These are phyloP conservation scores for Camptogramma bilineatum DNA, from an alignment of 2,888 invertebrate species.

Conservation along the genomic window DNA sequence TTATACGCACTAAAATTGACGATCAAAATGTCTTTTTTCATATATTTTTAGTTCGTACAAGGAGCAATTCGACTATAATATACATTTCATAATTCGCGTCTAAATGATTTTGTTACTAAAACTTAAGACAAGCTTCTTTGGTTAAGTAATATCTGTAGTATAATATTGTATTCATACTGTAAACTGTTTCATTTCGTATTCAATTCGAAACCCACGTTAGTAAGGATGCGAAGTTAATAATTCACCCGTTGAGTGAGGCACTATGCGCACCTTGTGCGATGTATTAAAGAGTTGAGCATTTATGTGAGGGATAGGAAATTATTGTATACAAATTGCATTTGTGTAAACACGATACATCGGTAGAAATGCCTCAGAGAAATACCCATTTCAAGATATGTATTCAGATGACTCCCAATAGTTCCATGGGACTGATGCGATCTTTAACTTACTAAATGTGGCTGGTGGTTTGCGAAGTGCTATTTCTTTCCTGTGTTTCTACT, in stretches of 20 bases:
- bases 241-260: conserved; percentile 84
- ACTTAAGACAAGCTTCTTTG: not conserved
- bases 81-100: too few relatives aligned
- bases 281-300: conserved; percentile 69
- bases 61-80: too few relatives aligned
- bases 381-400: not conserved
- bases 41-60: too few relatives aligned
- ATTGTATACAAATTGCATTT: conserved; percentile 68
- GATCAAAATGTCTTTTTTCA: too few relatives aligned
- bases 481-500: conserved; percentile 18
- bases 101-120: not conserved
- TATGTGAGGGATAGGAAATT: conserved; percentile 63
- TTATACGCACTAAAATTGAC: too few relatives aligned
- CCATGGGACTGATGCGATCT: not conserved
- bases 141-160: not conserved
- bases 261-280: conserved; percentile 47
- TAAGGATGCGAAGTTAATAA: conserved; percentile 51
- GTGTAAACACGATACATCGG: conserved; percentile 42
- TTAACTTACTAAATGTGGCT: not conserved
- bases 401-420: not conserved
- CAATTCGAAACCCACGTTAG: conserved; percentile 35
- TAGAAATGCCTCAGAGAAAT: not conserved
- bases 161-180: not conserved
- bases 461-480: not conserved
- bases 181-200: conserved; percentile 33